Percentiles rank a stretch among this genome's conserved stretches.
phyloP scores from a whole-genome alignment of 2,888 invertebrate genomes.

The Drosophila gaucha region DNA sequence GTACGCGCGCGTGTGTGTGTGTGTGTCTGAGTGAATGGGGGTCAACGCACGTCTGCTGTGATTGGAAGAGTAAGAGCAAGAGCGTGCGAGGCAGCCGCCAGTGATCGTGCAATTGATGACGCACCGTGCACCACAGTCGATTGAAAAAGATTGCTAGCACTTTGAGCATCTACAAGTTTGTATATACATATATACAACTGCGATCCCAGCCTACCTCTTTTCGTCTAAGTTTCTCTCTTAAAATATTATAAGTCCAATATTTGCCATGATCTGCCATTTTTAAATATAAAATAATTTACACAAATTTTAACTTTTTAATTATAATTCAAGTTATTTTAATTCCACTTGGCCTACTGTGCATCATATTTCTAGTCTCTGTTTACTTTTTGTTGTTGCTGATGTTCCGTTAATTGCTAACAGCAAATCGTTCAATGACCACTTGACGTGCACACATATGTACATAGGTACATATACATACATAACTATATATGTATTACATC shows the following conservation, averaged over 20 bases:
- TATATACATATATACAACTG: neutral
- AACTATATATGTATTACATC: slow-evolving; percentile 26
- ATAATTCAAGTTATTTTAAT: slow-evolving; percentile 4
- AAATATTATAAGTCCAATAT: slow-evolving; percentile 42
- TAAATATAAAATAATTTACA: slow-evolving; percentile 5
- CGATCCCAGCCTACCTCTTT: slow-evolving; percentile 31
- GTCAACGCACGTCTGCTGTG: slow-evolving; percentile 59
- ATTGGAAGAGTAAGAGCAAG: slow-evolving; percentile 4
- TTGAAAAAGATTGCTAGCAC: slow-evolving; percentile 13
- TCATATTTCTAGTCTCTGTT: slow-evolving; percentile 37
- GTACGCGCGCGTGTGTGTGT: neutral
- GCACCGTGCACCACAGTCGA: slow-evolving; percentile 41
- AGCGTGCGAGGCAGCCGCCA: slow-evolving; percentile 11
- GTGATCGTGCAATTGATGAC: slow-evolving; percentile 39
- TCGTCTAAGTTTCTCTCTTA: slow-evolving; percentile 15
- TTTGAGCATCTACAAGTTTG: slow-evolving; percentile 2
- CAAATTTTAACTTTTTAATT: slow-evolving; percentile 3
- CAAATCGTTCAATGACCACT: slow-evolving; percentile 68
- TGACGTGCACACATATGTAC: neutral
- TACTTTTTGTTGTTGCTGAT: slow-evolving; percentile 37
- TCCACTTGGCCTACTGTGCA: slow-evolving; percentile 46
- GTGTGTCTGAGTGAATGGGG: slow-evolving; percentile 25
- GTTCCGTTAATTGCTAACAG: slow-evolving; percentile 28
- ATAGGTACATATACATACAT: neutral
- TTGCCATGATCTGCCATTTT: slow-evolving; percentile 24